phyloP scores from a whole-genome alignment of 2,888 invertebrate genomes.

The Meteorus colon region DNA sequence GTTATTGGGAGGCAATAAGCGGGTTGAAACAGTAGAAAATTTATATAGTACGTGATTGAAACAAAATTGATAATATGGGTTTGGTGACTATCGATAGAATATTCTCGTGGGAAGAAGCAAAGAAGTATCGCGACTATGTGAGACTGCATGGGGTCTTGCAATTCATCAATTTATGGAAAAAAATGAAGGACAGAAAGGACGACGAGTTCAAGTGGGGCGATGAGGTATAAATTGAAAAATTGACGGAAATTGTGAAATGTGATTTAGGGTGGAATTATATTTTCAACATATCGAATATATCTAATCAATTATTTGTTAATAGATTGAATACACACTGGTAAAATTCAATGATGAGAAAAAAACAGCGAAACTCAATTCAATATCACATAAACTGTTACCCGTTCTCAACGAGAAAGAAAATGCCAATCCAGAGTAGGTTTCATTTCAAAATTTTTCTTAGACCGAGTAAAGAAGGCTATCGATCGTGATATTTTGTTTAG shows the following conservation, averaged over 20 bases:
- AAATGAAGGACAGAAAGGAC: constrained; percentile 89
- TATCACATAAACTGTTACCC: constrained; percentile 85
- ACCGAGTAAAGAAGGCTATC: background rate
- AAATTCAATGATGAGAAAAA: constrained; percentile 92
- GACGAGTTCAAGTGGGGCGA: constrained; percentile 99
- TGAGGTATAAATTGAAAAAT: constrained; percentile 77
- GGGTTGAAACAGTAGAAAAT: background rate
- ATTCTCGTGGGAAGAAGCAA: constrained; percentile 95
- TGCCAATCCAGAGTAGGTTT: constrained; percentile 80
- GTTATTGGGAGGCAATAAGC: background rate
- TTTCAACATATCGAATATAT: background rate
- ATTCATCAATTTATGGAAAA: constrained; percentile 94
- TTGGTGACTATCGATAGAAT: constrained; percentile 95
- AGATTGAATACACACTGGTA: constrained; percentile 96
- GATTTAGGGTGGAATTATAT: background rate
- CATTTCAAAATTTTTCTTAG: constrained; percentile 59
- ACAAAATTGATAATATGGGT: constrained; percentile 83
- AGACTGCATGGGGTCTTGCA: constrained; percentile 95
- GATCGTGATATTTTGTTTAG: constrained; percentile 50
- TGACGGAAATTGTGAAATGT: background rate
- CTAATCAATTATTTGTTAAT: constrained; percentile 42
- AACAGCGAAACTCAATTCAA: constrained; percentile 86
- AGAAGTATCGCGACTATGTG: constrained; percentile 91
- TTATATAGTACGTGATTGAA: background rate
- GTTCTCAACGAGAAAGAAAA: constrained; percentile 87